Percentiles rank a stretch among this genome's conserved stretches.
Conservation (phyloP, 2,888 invertebrate genomes). For the Netelia fuscicornis region DNA sequence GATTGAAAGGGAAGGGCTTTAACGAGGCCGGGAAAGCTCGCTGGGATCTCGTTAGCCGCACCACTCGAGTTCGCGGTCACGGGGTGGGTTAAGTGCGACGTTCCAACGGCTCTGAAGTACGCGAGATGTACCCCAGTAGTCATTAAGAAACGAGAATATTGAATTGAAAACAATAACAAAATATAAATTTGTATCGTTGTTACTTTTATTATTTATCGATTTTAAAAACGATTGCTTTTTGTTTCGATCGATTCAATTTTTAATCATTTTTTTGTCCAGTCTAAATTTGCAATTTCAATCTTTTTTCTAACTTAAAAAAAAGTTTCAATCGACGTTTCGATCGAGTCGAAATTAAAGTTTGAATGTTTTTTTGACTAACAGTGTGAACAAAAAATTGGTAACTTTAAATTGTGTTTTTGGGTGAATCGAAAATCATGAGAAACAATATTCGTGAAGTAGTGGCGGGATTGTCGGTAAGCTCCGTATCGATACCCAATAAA, state of each 20-base stretch:
- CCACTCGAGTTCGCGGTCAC: slow-evolving; percentile 47
- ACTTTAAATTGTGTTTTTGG: no score
- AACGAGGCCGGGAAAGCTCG: slow-evolving; percentile 49
- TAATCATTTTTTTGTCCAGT: no score
- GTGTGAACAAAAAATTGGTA: no score
- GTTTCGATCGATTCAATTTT: no score
- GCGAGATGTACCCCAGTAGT: slow-evolving; percentile 19
- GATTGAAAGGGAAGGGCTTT: slow-evolving; percentile 55
- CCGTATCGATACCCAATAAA: slow-evolving; percentile 6
- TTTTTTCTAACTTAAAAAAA: no score
- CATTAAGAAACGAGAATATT: slow-evolving; percentile 25
- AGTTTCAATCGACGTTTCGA: no score
- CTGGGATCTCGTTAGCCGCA: slow-evolving; percentile 56
- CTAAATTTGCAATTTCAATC: no score
- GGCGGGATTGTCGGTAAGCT: not conserved
- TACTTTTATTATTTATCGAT: no score
- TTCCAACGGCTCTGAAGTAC: slow-evolving; percentile 5
- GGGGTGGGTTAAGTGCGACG: slow-evolving; percentile 39
- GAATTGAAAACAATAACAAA: not conserved
- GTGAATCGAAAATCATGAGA: not conserved
- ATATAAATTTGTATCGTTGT: no score
- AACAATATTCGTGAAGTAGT: slow-evolving; percentile 7
- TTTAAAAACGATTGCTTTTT: no score
- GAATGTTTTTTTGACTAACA: no score
- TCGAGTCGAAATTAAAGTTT: no score